phyloP scores from a whole-genome alignment of 2,113 vertebrate genomes.

The Sorex araneus region DNA sequence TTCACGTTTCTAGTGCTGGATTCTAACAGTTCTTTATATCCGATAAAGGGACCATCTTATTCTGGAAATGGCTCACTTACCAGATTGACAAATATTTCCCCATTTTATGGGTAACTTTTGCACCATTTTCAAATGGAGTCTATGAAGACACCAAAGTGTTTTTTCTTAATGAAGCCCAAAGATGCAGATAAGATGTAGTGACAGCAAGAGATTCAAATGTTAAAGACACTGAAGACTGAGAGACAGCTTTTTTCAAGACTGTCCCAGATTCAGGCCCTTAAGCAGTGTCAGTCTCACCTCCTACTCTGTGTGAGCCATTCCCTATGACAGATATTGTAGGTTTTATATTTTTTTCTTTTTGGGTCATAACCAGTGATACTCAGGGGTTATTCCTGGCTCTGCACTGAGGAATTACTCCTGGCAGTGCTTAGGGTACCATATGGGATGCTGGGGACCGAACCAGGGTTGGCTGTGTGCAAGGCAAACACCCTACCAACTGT shows the following conservation, averaged over 20 bases:
- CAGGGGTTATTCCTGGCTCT: no score
- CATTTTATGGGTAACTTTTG: neutral
- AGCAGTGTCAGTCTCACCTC: no score
- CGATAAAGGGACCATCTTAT: neutral
- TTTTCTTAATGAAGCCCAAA: slow-evolving; percentile 2
- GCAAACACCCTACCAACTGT: no score
- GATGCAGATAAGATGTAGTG: neutral
- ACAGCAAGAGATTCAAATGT: neutral
- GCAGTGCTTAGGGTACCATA: no score
- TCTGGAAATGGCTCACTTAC: neutral
- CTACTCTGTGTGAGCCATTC: no score
- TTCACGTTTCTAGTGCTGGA: neutral
- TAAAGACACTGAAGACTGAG: neutral
- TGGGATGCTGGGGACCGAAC: no score
- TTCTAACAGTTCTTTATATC: slow-evolving; percentile 10
- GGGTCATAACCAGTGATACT: neutral
- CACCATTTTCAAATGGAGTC: neutral
- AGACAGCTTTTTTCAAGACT: neutral
- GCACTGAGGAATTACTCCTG: no score
- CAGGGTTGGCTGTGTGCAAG: no score
- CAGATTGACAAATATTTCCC: neutral
- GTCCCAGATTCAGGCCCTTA: no score
- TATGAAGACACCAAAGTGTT: neutral
- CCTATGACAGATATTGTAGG: no score
- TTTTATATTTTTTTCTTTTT: neutral